These are phyloP conservation scores for Neotoxoptera formosana DNA, from an alignment of 1,140 invertebrate species.

Conservation along the genomic window DNA sequence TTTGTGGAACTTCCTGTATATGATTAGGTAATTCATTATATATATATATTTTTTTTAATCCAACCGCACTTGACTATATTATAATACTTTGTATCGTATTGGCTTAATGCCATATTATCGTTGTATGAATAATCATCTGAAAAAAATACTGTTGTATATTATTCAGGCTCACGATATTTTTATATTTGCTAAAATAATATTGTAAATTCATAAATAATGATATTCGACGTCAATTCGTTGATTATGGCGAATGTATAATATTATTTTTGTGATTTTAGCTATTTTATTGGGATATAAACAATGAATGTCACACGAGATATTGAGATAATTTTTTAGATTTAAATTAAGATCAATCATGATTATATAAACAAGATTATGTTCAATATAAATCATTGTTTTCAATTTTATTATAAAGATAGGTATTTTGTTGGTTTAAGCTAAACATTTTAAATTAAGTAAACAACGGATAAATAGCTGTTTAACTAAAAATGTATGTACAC, in stretches of 20 bases:
- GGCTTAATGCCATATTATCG: neutral
- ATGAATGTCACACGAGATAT: neutral
- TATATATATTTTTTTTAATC: neutral
- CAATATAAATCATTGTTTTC: neutral
- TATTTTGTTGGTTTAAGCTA: neutral
- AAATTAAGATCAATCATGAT: neutral
- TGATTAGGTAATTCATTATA: neutral
- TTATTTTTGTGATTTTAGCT: neutral
- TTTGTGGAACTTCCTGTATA: neutral
- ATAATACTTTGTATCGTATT: neutral
- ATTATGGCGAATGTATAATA: neutral
- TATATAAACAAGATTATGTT: neutral
- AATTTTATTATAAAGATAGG: too few relatives aligned
- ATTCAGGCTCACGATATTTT: neutral
- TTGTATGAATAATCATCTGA: neutral
- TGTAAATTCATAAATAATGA: neutral
- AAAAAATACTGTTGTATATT: neutral
- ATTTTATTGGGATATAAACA: neutral
- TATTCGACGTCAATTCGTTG: neutral
- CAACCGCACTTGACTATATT: neutral
- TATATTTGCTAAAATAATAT: neutral
- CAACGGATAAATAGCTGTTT: too few relatives aligned
- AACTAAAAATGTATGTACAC: too few relatives aligned
- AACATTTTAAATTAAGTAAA: neutral
- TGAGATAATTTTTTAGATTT: neutral